These are phyloP conservation scores for Otus sunia DNA, from an alignment of 2,113 vertebrate genomes.

Conservation along the genomic window DNA sequence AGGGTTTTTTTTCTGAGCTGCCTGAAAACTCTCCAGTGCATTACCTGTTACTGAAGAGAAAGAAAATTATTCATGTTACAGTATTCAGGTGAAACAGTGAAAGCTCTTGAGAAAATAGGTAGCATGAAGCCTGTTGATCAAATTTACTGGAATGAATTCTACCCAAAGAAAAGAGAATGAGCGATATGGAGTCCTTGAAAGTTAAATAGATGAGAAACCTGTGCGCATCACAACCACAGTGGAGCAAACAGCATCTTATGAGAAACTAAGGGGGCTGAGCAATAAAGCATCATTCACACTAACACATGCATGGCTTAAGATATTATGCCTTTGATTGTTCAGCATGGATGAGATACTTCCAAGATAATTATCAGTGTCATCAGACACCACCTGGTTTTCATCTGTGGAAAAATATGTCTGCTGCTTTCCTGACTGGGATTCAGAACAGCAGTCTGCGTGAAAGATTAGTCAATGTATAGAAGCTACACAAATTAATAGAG, in stretches of 20 bases:
- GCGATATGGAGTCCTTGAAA: not conserved
- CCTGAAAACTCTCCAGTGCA: not conserved
- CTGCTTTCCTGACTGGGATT: not conserved
- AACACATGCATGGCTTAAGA: not conserved
- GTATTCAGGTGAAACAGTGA: not conserved
- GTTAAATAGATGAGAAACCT: not conserved
- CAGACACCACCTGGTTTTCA: not conserved
- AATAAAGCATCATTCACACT: not conserved
- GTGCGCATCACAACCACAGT: accelerated
- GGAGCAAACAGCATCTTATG: not conserved
- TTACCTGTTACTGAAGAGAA: not conserved
- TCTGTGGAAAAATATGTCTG: not conserved
- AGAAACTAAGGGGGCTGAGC: not conserved
- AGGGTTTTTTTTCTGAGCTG: not conserved
- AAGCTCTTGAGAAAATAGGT: not conserved
- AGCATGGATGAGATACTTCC: not conserved
- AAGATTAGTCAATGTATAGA: not conserved
- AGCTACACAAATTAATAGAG: not conserved
- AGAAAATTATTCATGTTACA: not conserved
- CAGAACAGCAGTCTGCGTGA: not conserved
- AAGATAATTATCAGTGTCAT: not conserved
- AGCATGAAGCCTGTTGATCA: not conserved
- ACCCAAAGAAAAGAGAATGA: not conserved
- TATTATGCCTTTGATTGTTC: not conserved
- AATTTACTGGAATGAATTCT: not conserved